Conservation (phyloP, 2,888 invertebrate genomes). For the Calephelis perditalis region DNA sequence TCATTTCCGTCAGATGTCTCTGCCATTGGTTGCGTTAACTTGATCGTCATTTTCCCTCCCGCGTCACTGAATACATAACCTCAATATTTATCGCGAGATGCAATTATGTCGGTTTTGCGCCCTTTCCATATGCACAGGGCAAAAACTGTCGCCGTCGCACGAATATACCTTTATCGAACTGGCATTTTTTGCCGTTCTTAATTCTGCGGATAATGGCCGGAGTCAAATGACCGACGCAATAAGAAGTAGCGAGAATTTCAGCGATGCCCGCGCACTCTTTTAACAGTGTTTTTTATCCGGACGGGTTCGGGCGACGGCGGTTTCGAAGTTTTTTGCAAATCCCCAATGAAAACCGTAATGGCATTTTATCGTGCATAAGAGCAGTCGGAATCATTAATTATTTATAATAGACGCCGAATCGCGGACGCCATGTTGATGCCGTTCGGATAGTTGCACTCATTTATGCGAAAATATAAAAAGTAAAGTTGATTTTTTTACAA, state of each 20-base stretch:
- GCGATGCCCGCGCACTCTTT: slow-evolving; percentile 72
- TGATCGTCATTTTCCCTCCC: slow-evolving; percentile 42
- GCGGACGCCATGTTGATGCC: slow-evolving; percentile 56
- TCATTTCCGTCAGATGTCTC: not conserved
- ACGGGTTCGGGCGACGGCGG: slow-evolving; percentile 61
- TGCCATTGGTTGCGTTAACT: slow-evolving; percentile 13
- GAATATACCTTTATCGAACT: slow-evolving; percentile 67
- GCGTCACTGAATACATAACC: slow-evolving; percentile 45
- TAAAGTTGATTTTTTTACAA: slow-evolving; percentile 12
- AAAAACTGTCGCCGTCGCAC: slow-evolving; percentile 62
- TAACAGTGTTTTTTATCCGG: slow-evolving; percentile 58
- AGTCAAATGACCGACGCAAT: slow-evolving; percentile 71
- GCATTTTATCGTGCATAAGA: slow-evolving; percentile 78
- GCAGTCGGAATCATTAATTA: slow-evolving; percentile 75
- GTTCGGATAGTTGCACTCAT: slow-evolving; percentile 40
- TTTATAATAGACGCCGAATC: slow-evolving; percentile 75
- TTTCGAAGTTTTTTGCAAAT: slow-evolving; percentile 66
- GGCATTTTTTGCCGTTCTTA: slow-evolving; percentile 68
- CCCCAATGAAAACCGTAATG: slow-evolving; percentile 75
- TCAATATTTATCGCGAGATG: slow-evolving; percentile 61
- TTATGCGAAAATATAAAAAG: too few species aligned
- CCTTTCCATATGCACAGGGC: slow-evolving; percentile 54
- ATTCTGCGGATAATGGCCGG: slow-evolving; percentile 73
- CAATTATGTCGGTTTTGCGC: slow-evolving; percentile 49
- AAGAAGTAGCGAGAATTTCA: slow-evolving; percentile 74